Base-by-base conservation (phyloP, 1,140 invertebrate genomes). In the Hestina assimilis region DNA sequence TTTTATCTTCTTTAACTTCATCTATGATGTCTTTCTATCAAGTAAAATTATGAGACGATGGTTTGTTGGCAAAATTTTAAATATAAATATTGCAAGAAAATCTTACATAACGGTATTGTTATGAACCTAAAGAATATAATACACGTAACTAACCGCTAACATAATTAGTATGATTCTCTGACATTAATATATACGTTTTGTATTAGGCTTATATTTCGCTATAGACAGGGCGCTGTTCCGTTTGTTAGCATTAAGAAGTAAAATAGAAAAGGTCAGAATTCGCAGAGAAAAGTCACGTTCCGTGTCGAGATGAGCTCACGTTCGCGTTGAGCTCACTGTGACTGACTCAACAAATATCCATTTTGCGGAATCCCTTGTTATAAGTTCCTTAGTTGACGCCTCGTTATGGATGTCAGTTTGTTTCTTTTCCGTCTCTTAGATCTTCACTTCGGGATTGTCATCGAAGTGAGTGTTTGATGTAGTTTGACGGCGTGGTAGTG, bases 321-420 rank as follows among this genome's bases (percentile, higher is more conserved):
- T 41, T 52, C 38, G 17, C 54, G 19, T 33, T 47, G 35, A 56
- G 19, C 53, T 28, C 54, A 42, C 33, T 23, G 38, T 46, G 54
- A 57, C 54, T 57, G 54, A 57, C 45, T 57, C 54, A 19, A 26
- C 45, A 57, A 57, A 57, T 57, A 57, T 57, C 46, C 54, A 26
- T 55, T 55, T 55, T 47, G 53, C 53, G 41, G 35, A 24, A 41
- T 26, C 54, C 54, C 54, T 57, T 57, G 53, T 57, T 57, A 57
- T 48, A 57, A 57, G 54, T 48, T 48, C 54, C 45, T 48, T 57
- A 57, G 24, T 57, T 19, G 46, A 45, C 54, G 33, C 43, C 29
- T 29, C 23, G 43, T 46, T 46, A 55, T 55, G 41, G 42, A 40
- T 47, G 43, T 24, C 31, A 38, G 31, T 50, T 54, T 54, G 51